Conservation (phyloP, 2,888 invertebrate genomes). For the Andrena fulva region DNA sequence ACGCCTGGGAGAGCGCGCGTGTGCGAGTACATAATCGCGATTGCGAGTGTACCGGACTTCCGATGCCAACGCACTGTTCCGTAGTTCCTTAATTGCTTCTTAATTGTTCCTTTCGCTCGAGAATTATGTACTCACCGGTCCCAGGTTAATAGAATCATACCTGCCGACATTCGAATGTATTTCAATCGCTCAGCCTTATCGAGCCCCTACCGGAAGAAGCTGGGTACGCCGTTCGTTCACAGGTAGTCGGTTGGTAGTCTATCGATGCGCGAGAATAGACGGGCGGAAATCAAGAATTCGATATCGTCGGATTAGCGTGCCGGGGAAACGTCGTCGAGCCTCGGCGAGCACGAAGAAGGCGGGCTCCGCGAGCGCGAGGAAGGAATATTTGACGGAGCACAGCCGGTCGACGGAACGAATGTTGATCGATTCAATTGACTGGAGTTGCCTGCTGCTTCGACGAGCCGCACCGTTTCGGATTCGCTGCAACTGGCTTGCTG, state of each 20-base stretch:
- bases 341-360: constrained; percentile 42
- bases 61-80: neutral
- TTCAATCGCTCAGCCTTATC: neutral
- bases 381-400: constrained; percentile 44
- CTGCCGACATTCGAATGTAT: neutral
- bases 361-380: constrained; percentile 43
- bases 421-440: constrained; percentile 70
- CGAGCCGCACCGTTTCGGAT: constrained; percentile 35
- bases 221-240: neutral
- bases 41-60: neutral
- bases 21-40: neutral
- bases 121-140: neutral
- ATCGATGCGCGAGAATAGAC: constrained; percentile 15
- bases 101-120: neutral
- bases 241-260: constrained; percentile 1
- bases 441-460: constrained; percentile 47
- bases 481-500: constrained; percentile 7
- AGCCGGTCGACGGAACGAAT: constrained; percentile 54
- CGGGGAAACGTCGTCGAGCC: constrained; percentile 25
- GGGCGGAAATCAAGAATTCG: constrained; percentile 57
- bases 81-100: neutral
- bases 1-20: neutral
- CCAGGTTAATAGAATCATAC: neutral
- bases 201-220: neutral
- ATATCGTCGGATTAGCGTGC: constrained; percentile 48